Base-by-base conservation (phyloP, 2,888 invertebrate genomes). In the Lasius platythorax region DNA sequence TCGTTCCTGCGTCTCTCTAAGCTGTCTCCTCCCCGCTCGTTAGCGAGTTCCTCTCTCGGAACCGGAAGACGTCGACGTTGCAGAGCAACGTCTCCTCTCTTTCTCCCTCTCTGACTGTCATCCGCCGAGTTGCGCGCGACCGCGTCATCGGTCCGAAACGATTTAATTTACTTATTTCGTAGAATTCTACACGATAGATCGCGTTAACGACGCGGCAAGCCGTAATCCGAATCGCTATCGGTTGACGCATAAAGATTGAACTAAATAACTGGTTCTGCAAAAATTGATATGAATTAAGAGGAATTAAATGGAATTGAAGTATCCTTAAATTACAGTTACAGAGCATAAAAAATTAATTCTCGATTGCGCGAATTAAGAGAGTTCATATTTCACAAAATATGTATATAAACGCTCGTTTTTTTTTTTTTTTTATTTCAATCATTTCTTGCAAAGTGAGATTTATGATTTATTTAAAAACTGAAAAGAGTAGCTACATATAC, bases 11-110 rank as follows among this genome's bases (percentile, higher is more conserved):
- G 84, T 88, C 61, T 72, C 87, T 90, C 89, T 89, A 86, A 89
- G 91, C 91, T 40, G 83, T 85, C 88, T 87, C 73, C 79, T 79
- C 82, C 76, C 85, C 88, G 92, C 94, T 94, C 93, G 94, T 94
- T 93, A 94, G 92, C 86, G 90, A 91, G 92, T 93, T 93, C 92
- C 92, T 92, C 79, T 79, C 90, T 91, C 90, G 85, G 90, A 87
- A 90, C 90, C 93, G 93, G 93, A 93, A 93, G 93, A 92, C 87
- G 92, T 88, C 90, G 89, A 92, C 90, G 89, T 88, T 91, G 87
- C 87, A 86, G 88, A 87, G 89, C 87, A 82, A 46, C 40, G n/a
- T 53, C 67, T 66, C 70, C 37, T 33, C 2, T 33, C 33, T 33
- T 4, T 33, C 37, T 53, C 53, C 66, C 68, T 37, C 56, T 56